Evolutionary conservation across 2,113 vertebrate species (phyloP), one percentile per base, ranked within the genome.

Genomic region (Puffinus mauretanicus): DNA sequence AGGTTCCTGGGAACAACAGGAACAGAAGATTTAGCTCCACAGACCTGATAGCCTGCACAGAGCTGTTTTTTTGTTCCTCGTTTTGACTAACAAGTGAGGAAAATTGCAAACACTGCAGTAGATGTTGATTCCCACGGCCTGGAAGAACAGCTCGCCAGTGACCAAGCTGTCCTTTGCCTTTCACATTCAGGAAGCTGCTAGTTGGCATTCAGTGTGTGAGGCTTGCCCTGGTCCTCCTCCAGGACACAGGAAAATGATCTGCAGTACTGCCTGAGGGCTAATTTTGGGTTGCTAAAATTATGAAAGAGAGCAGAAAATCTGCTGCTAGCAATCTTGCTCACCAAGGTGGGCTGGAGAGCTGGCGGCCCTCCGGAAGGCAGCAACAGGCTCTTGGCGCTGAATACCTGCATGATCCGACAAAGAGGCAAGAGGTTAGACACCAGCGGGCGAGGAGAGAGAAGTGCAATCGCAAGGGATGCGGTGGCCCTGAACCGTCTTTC

Each of bases 311-410:
- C 66, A 51, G 78, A 54, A 85, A 89, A 62, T 30, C 42, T 81
- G 64, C 70, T 80, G 40, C 42, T 81, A 81, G 52, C 46, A 11
- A 5, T 64, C 47, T 49, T 52, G 84, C 98, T 98, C 96, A 98
- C 98, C 98, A 96, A 98, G 96, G 40, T 97, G 97, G 66, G 91
- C 95, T 86, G 98, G 96, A 93, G 96, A 96, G 64, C 97, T 54
- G 0, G 95, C 94, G 71, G 97, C 97, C 78, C 98, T 98, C 94
- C 96, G 97, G 93, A 98, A 95, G 38, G 96, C n/a, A 2, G 94
- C 93, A 57, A 89, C 92, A 34, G 96, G 87, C 38, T 98, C 98
- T 81, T 97, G 98, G 57, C 94, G 97, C 66, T 97, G 98, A 69
- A 93, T 77, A 96, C 98, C 98, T 98, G 95, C 5, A 3, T 49